A percentile compares a stretch with the other conserved stretches of the same genome.
Conservation (phyloP, 2,797 vertebrate species). For the Onychomys torridus region DNA sequence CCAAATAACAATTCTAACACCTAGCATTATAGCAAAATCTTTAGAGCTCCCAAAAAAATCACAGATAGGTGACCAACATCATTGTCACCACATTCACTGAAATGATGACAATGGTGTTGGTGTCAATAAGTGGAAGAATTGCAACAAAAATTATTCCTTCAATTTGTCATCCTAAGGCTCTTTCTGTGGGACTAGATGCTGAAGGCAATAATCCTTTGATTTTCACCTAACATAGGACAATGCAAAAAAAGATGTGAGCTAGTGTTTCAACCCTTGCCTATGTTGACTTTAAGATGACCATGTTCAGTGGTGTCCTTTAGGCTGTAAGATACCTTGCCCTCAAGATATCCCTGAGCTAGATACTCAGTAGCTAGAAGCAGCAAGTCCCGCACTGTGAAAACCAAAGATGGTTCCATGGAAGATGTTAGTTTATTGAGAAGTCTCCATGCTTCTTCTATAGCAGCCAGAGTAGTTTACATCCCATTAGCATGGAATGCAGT, state of each 20-base stretch:
- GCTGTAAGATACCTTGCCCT: accelerated
- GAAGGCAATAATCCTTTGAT: neutral
- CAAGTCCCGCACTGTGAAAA: neutral
- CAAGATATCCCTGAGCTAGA: neutral
- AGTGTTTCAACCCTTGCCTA: neutral
- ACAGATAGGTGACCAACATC: neutral
- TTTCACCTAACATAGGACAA: neutral
- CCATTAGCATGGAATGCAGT: neutral
- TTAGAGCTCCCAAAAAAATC: neutral
- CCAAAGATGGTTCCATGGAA: neutral
- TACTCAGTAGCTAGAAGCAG: neutral
- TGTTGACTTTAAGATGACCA: neutral
- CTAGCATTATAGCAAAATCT: neutral
- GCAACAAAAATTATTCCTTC: neutral
- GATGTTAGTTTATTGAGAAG: neutral
- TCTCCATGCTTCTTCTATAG: neutral
- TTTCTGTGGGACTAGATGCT: neutral
- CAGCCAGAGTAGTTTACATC: neutral
- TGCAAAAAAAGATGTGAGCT: neutral
- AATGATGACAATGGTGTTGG: neutral
- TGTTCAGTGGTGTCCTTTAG: accelerated
- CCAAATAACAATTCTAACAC: neutral
- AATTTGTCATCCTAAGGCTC: neutral
- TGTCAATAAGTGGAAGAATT: neutral
- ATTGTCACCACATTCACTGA: neutral